Percentiles rank a stretch among this genome's conserved stretches.
Conservation (phyloP, 1,140 invertebrate species). For the Drosophila pandora region DNA sequence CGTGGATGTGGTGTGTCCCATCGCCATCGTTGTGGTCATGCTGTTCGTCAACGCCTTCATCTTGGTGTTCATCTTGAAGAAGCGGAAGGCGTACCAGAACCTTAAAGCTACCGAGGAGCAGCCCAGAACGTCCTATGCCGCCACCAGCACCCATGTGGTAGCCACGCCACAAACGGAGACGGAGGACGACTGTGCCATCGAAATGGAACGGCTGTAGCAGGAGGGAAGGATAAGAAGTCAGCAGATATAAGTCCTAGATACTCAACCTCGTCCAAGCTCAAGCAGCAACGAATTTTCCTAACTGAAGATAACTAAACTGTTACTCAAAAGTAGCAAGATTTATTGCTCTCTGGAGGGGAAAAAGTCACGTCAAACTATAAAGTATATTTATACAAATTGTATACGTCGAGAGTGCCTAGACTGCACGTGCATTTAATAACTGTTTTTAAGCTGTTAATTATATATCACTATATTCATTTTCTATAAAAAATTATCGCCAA, state of each 20-base stretch:
- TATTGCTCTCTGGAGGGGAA: conserved; percentile 1
- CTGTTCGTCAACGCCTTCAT: conserved; percentile 61
- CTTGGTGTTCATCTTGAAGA: conserved; percentile 57
- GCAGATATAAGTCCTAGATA: conserved; percentile 21
- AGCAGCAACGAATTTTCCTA: conserved; percentile 30
- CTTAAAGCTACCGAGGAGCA: conserved; percentile 13
- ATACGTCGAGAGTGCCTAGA: conserved; percentile 26
- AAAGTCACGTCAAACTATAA: conserved; percentile 11
- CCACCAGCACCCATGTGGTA: conserved; percentile 18
- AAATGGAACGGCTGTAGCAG: conserved; percentile 68
- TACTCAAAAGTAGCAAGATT: background rate
- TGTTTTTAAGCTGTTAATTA: conserved; percentile 54
- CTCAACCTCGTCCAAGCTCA: conserved; percentile 33
- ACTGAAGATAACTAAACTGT: conserved; percentile 3
- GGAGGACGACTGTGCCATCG: conserved; percentile 54
- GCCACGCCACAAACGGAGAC: background rate
- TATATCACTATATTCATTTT: conserved; percentile 33
- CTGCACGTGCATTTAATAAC: conserved; percentile 71
- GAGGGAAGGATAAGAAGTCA: background rate
- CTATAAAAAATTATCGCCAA: conserved; percentile 9
- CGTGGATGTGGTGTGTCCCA: conserved; percentile 64
- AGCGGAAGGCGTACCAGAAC: conserved; percentile 45
- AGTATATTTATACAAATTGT: conserved; percentile 17
- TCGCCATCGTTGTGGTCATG: conserved; percentile 40
- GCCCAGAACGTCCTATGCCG: conserved; percentile 3